Base-by-base conservation (phyloP, 1,140 invertebrate genomes). In the Drosophila triauraria region DNA sequence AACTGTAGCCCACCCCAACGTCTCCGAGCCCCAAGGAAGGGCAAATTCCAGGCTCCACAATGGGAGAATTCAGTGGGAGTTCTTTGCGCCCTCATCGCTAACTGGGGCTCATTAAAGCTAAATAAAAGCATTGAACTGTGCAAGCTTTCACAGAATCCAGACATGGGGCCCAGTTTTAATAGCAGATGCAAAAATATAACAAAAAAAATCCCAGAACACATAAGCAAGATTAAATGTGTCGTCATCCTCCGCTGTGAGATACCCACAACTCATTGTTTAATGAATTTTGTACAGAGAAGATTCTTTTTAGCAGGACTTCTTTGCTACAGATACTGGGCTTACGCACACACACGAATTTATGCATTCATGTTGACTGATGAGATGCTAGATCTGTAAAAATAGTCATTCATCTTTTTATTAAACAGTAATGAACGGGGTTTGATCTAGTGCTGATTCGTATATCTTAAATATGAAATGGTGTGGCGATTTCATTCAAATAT, bases 51-150 rank as follows among this genome's bases (percentile, higher is more conserved):
- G 43, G 12, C 17, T 42, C 56, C 64, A 80, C 78, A 75, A 82
- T 78, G 69, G 44, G 27, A 40, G 64, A 67, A 82, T 72, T 72
- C 53, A 60, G 44, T 72, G 58, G 54, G 54, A 60, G 68, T 60
- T 43, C 47, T 58, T 43, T 35, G 20, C 20, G 44, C 44, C 40
- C 17, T 30, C 54, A 15, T 71, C 43, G 53, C 40, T 42, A 74
- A 74, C 54, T 72, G 70, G 68, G 30, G 46, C 68, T 74, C 70
- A 74, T 74, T 74, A 72, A 60, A 51, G 70, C 68, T 51, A 51
- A 74, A 60, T 74, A 35, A 72, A 74, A 46, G 46, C 70, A 72
- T 74, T 72, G 68, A 74, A 72, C 68, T 72, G 68, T 59, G 70
- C 23, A 43, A 72, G 50, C 46, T 60, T 30, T 32, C 27, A 23